Conservation (phyloP, 2,113 vertebrate genomes). For the Vidua chalybeata region DNA sequence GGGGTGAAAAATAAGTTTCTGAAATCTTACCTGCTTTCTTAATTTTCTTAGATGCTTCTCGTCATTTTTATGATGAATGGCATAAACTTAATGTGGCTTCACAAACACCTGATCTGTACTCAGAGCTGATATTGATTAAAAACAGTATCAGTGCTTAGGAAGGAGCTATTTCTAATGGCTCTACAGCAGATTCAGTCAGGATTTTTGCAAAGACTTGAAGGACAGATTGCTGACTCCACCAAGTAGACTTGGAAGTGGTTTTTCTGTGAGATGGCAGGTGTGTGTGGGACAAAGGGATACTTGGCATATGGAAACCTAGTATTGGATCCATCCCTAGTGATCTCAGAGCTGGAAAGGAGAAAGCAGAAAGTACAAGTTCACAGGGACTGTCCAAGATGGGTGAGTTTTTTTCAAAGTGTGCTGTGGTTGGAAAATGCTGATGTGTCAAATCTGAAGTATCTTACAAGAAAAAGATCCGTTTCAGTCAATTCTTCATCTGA, state of each 20-base stretch:
- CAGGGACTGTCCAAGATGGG: not conserved
- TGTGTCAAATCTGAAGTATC: not conserved
- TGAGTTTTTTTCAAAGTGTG: not conserved
- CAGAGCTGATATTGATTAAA: not conserved
- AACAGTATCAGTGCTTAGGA: not conserved
- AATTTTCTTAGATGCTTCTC: not conserved
- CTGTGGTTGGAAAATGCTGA: constrained; percentile 48
- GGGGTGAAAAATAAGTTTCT: too few relatives aligned
- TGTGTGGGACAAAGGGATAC: not conserved
- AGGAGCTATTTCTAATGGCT: not conserved
- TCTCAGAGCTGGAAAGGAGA: constrained; percentile 9
- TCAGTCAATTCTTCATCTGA: not conserved
- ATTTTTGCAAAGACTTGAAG: not conserved
- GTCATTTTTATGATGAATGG: not conserved
- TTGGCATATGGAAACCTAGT: not conserved
- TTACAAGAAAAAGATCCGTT: not conserved
- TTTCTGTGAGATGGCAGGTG: not conserved
- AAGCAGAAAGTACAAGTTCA: not conserved
- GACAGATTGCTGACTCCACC: not conserved
- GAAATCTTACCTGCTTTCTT: not conserved
- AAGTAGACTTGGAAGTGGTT: not conserved
- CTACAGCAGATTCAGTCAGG: not conserved
- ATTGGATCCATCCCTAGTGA: not conserved
- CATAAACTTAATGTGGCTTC: not conserved
- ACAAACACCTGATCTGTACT: not conserved